These are phyloP conservation scores for Peribatodes rhomboidaria DNA, from an alignment of 2,888 invertebrate species.

Conservation along the genomic window DNA sequence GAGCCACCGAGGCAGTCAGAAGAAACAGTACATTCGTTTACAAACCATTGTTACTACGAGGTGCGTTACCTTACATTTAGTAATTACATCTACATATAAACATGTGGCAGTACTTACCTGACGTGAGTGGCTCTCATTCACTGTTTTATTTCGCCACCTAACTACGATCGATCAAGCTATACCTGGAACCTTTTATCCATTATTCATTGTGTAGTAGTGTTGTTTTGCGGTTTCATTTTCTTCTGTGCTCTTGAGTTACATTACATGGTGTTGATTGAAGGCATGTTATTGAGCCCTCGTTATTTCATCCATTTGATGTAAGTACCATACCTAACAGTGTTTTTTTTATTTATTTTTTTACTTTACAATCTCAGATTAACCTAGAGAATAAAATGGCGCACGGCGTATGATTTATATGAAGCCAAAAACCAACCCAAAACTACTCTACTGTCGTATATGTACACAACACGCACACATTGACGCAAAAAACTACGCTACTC, in stretches of 20 bases:
- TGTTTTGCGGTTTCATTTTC: conserved; percentile 15
- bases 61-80: not conserved
- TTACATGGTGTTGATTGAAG: not conserved
- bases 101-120: not conserved
- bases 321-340: too few species aligned
- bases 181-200: conserved; percentile 37
- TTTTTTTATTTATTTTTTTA: too few species aligned
- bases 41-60: not conserved
- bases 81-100: not conserved
- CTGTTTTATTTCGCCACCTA: conserved; percentile 30
- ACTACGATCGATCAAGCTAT: conserved; percentile 48
- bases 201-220: conserved; percentile 43
- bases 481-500: too few species aligned
- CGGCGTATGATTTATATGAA: too few species aligned
- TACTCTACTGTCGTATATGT: too few species aligned
- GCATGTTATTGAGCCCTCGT: not conserved
- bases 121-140: conserved; percentile 34
- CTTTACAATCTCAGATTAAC: too few species aligned
- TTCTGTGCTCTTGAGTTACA: not conserved
- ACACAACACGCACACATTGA: too few species aligned
- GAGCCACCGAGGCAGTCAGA: too few species aligned
- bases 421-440: too few species aligned
- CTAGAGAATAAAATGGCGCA: too few species aligned
- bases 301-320: too few species aligned
- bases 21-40: not conserved